Evolutionary conservation across 2,113 vertebrate genomes (phyloP).

Genomic region (Argyrosomus japonicus): DNA sequence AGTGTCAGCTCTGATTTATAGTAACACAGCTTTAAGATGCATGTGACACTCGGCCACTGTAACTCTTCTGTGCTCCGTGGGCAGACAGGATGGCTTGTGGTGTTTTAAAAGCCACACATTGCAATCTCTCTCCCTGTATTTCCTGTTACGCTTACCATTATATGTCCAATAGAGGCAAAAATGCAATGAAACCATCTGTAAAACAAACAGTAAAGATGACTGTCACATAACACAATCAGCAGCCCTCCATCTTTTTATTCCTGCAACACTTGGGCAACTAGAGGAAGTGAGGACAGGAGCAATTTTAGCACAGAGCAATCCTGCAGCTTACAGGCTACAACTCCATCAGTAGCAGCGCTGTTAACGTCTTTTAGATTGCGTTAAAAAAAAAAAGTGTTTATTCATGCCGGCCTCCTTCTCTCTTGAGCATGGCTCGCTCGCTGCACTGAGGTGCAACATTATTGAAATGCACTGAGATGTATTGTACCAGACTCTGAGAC

Average conservation of each 20-base stretch:
- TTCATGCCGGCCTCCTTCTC: constrained; percentile 66
- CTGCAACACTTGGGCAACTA: background rate
- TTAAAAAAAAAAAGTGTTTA: constrained; percentile 71
- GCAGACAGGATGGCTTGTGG: background rate
- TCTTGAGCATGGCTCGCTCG: constrained; percentile 49
- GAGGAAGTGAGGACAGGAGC: background rate
- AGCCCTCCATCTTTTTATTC: background rate
- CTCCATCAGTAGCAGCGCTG: constrained; percentile 37
- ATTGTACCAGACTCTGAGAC: constrained; percentile 24
- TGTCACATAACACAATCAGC: constrained; percentile 18
- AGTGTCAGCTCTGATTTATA: constrained; percentile 28
- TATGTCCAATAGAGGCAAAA: constrained; percentile 12
- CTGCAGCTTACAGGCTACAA: background rate
- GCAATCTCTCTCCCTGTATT: background rate
- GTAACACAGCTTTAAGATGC: background rate
- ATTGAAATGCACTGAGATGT: constrained; percentile 67
- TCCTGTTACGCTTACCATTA: background rate
- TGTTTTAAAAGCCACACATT: background rate
- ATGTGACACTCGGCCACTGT: background rate
- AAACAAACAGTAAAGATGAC: constrained; percentile 1
- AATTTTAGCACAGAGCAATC: constrained; percentile 25
- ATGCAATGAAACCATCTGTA: constrained; percentile 1
- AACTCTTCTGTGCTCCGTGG: background rate
- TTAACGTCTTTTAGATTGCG: constrained; percentile 56
- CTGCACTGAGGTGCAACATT: constrained; percentile 55